A percentile compares a stretch with the other conserved stretches of the same genome.
These are phyloP conservation scores for Rhyacichthys aspro DNA, from an alignment of 2,797 vertebrate species.

Conservation along the genomic window DNA sequence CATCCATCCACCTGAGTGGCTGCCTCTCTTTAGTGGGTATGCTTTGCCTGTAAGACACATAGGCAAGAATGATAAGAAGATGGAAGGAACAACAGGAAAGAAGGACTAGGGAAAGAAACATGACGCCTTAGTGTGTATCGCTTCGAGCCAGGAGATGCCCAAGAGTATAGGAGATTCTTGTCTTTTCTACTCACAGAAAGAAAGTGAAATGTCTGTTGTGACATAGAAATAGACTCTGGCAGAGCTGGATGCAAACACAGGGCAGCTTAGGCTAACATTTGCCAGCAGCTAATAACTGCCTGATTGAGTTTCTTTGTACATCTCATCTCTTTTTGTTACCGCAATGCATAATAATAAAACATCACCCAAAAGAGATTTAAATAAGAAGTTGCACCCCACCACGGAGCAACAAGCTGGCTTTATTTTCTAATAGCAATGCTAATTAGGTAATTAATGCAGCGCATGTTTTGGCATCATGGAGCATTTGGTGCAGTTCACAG, in stretches of 20 bases:
- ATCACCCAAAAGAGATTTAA: constrained; percentile 21
- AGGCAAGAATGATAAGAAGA: constrained; percentile 48
- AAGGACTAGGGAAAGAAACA: not conserved
- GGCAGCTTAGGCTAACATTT: constrained; percentile 60
- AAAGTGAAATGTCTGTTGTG: constrained; percentile 52
- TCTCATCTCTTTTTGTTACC: constrained; percentile 16
- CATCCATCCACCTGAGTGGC: constrained; percentile 26
- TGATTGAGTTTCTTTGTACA: constrained; percentile 42
- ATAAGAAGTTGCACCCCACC: constrained; percentile 40
- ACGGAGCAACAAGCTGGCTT: constrained; percentile 20
- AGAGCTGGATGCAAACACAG: constrained; percentile 50
- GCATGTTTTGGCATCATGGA: constrained; percentile 54
- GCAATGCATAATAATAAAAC: not conserved
- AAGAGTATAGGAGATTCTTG: constrained; percentile 44
- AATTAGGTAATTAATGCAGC: constrained; percentile 65
- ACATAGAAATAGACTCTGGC: constrained; percentile 57
- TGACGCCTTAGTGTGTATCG: constrained; percentile 20
- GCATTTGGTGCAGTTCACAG: constrained; percentile 47
- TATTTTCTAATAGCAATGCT: constrained; percentile 43
- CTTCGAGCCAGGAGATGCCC: constrained; percentile 47
- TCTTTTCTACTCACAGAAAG: constrained; percentile 45
- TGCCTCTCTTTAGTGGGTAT: constrained; percentile 47
- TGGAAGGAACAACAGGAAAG: constrained; percentile 31
- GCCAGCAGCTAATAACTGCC: constrained; percentile 51
- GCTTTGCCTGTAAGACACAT: constrained; percentile 45